These are phyloP conservation scores for Tamandua tetradactyla DNA, from an alignment of 2,797 vertebrate species.

Conservation along the genomic window DNA sequence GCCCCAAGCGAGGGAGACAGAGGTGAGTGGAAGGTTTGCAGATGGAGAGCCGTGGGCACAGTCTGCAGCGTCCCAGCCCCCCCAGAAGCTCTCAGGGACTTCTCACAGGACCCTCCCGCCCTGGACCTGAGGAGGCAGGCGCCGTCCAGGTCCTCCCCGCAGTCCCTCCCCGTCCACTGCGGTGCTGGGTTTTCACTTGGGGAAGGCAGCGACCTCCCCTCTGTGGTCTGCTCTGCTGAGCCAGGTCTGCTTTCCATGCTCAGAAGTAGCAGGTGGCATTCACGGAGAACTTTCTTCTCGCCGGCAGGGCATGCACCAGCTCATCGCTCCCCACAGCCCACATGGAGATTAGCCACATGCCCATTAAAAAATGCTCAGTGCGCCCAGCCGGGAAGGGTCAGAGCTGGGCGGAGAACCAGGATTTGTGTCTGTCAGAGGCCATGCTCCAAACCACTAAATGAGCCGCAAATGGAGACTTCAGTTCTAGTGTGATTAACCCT, in stretches of 20 bases:
- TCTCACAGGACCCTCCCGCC: background rate
- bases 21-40: no score
- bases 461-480: background rate
- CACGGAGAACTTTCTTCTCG: fast-evolving
- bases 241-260: background rate
- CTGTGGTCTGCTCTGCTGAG: background rate
- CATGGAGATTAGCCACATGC: fast-evolving
- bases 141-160: fast-evolving
- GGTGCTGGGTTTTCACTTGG: fast-evolving
- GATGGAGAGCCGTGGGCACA: no score
- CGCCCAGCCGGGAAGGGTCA: fast-evolving
- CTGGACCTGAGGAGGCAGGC: no score
- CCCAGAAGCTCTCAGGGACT: background rate
- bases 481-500: background rate
- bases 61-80: background rate
- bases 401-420: background rate
- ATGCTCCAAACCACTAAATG: background rate
- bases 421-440: background rate
- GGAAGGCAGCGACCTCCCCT: fast-evolving
- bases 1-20: background rate
- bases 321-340: fast-evolving
- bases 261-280: fast-evolving
- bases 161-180: fast-evolving
- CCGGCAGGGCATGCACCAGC: fast-evolving
- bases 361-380: fast-evolving